phyloP scores from a whole-genome alignment of 2,888 invertebrate species.

The Girardia tigrina region DNA sequence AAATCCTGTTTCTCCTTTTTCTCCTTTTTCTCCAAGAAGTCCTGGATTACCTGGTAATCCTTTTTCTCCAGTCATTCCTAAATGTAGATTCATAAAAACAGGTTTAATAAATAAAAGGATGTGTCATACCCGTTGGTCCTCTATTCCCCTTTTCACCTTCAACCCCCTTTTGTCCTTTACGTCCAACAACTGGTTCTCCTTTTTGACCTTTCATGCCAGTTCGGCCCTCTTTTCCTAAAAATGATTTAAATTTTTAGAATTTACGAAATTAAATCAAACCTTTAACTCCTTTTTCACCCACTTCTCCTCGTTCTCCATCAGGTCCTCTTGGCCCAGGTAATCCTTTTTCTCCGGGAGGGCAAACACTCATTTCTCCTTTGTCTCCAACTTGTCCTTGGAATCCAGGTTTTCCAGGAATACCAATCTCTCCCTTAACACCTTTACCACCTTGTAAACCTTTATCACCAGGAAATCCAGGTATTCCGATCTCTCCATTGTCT shows the following conservation, averaged over 20 bases:
- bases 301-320: constrained; percentile 3
- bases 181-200: background rate
- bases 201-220: background rate
- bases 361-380: background rate
- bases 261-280: background rate
- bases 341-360: background rate
- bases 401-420: background rate
- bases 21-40: background rate
- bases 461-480: background rate
- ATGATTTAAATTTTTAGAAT: no score
- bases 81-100: background rate
- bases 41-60: background rate
- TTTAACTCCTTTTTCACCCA: background rate
- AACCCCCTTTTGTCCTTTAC: background rate
- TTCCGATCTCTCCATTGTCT: background rate
- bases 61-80: background rate
- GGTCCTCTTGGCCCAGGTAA: background rate
- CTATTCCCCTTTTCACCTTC: background rate
- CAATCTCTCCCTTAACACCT: background rate
- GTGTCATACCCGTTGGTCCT: background rate
- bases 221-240: background rate
- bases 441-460: background rate
- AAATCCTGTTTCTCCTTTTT: background rate
- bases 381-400: background rate
- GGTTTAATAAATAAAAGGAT: background rate